These are phyloP conservation scores for Strigops habroptila DNA, from an alignment of 2,113 vertebrate genomes.

Conservation along the genomic window DNA sequence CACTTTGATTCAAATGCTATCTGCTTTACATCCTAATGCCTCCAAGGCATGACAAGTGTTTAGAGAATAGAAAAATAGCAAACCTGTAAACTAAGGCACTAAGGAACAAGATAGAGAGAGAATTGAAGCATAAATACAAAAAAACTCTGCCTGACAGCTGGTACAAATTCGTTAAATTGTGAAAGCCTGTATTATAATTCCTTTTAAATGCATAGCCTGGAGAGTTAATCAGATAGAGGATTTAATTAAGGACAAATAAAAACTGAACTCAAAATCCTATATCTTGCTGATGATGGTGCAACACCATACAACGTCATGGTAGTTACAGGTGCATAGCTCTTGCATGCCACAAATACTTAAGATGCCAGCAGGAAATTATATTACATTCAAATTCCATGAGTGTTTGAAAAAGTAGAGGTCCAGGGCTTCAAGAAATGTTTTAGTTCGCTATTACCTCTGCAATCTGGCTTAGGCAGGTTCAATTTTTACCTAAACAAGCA, in stretches of 20 bases:
- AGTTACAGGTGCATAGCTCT: neutral
- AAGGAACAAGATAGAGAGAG: neutral
- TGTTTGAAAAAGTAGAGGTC: neutral
- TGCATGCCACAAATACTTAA: neutral
- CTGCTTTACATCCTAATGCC: neutral
- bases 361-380: neutral
- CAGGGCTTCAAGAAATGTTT: neutral
- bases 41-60: neutral
- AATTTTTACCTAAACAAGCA: neutral
- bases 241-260: conserved; percentile 43
- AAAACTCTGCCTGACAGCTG: neutral
- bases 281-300: neutral
- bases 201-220: neutral
- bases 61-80: conserved; percentile 18
- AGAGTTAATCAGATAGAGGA: conserved; percentile 42
- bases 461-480: neutral
- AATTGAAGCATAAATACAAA: conserved; percentile 4
- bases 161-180: conserved; percentile 29
- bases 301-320: rapidly evolving
- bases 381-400: neutral
- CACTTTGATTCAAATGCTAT: neutral
- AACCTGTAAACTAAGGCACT: neutral
- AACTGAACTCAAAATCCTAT: neutral
- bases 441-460: neutral
- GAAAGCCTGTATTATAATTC: conserved; percentile 54